phyloP scores from a whole-genome alignment of 2,797 vertebrate genomes.

The Gymnothorax javanicus region DNA sequence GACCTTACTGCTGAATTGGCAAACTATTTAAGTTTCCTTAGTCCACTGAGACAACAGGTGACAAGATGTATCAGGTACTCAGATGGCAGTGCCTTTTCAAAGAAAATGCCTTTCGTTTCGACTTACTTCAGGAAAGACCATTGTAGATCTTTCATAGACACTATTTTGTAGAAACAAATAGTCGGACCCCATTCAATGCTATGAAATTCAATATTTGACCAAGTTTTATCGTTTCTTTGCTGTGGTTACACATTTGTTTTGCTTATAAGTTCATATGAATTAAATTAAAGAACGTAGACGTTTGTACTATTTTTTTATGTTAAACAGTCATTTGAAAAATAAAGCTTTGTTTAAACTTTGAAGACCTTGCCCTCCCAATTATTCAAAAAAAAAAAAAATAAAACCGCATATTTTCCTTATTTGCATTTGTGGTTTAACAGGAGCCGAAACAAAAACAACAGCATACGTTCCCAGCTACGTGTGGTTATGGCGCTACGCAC shows the following conservation, averaged over 20 bases:
- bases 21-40: neutral
- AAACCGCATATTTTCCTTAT: neutral
- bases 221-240: neutral
- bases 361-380: neutral
- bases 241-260: neutral
- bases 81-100: neutral
- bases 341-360: neutral
- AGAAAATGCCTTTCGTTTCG: neutral
- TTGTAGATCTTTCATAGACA: neutral
- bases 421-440: neutral
- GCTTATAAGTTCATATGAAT: too few relatives aligned
- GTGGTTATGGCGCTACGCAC: neutral
- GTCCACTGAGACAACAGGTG: neutral
- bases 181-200: neutral
- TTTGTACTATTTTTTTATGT: neutral
- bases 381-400: neutral
- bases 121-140: neutral
- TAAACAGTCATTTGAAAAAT: neutral
- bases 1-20: neutral
- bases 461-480: neutral
- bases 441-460: neutral
- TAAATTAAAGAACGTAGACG: too few relatives aligned
- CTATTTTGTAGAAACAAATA: neutral
- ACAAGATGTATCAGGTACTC: neutral
- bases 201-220: neutral